phyloP scores from a whole-genome alignment of 2,888 invertebrate genomes.

The Phalera bucephala region DNA sequence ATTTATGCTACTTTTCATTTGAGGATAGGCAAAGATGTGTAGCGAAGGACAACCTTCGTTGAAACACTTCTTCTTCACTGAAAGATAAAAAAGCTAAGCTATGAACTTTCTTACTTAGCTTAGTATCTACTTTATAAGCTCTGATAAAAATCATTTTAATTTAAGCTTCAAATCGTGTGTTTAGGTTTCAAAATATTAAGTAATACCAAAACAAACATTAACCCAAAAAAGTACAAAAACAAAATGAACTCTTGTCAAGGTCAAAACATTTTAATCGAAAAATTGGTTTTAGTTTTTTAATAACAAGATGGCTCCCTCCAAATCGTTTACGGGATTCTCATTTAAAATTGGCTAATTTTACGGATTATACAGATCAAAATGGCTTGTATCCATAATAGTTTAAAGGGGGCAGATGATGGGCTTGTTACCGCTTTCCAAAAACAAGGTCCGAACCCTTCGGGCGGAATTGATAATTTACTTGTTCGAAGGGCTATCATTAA shows the following conservation, averaged over 20 bases:
- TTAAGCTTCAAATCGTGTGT: too few relatives aligned
- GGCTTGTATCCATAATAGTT: constrained; percentile 34
- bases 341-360: constrained; percentile 16
- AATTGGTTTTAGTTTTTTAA: constrained; percentile 25
- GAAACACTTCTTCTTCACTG: too few relatives aligned
- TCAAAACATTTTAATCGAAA: constrained; percentile 39
- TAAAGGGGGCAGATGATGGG: constrained; percentile 56
- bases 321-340: constrained; percentile 29
- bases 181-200: too few relatives aligned
- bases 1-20: too few relatives aligned
- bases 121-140: too few relatives aligned
- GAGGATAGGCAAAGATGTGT: too few relatives aligned
- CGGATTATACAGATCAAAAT: constrained; percentile 39
- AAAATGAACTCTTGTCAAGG: constrained; percentile 39
- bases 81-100: too few relatives aligned
- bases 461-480: constrained; percentile 82
- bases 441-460: constrained; percentile 69
- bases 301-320: constrained; percentile 17
- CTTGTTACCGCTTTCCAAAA: constrained; percentile 75
- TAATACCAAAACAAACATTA: constrained; percentile 24
- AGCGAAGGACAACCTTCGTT: too few relatives aligned
- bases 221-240: constrained; percentile 27
- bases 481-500: constrained; percentile 80
- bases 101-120: too few relatives aligned
- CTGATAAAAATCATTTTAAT: too few relatives aligned